These are phyloP conservation scores for Tupiocoris notatus DNA, from an alignment of 2,888 invertebrate species.

Conservation along the genomic window DNA sequence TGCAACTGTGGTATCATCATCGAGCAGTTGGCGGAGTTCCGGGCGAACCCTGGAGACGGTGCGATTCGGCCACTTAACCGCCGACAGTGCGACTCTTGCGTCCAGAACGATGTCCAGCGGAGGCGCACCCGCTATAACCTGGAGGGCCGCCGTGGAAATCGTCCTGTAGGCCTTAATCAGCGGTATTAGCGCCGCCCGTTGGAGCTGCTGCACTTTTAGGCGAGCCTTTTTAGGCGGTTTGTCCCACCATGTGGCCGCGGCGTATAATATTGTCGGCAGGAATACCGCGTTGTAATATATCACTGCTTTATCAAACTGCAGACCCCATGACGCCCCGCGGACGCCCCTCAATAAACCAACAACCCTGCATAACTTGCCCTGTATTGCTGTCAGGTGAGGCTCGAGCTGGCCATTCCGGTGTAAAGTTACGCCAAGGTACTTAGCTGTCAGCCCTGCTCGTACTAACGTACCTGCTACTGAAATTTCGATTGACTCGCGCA, in stretches of 20 bases:
- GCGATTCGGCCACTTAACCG: not conserved
- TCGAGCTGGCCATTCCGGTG: not conserved
- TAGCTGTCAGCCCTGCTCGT: not conserved
- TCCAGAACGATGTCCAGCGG: slow-evolving; percentile 1
- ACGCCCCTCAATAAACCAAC: not conserved
- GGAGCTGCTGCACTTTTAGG: not conserved
- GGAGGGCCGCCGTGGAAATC: slow-evolving; percentile 5
- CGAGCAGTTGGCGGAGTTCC: not conserved
- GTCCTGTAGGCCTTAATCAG: slow-evolving; percentile 10
- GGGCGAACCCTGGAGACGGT: not conserved
- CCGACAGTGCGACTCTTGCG: not conserved
- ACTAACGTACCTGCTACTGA: not conserved
- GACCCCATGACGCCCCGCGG: not conserved
- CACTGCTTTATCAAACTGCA: not conserved
- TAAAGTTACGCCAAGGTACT: not conserved
- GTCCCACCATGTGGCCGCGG: slow-evolving; percentile 10
- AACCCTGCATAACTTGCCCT: not conserved
- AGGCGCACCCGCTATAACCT: slow-evolving; percentile 1
- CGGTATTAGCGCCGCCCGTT: not conserved
- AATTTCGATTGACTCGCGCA: not conserved
- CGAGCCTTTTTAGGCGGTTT: not conserved
- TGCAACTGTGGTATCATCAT: not conserved
- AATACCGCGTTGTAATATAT: not conserved
- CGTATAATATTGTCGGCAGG: not conserved
- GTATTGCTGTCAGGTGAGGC: not conserved